Percentiles rank a stretch among this genome's conserved stretches.
Evolutionary conservation across 2,113 vertebrate genomes (phyloP).

Genomic region (Chaetops frenatus): DNA sequence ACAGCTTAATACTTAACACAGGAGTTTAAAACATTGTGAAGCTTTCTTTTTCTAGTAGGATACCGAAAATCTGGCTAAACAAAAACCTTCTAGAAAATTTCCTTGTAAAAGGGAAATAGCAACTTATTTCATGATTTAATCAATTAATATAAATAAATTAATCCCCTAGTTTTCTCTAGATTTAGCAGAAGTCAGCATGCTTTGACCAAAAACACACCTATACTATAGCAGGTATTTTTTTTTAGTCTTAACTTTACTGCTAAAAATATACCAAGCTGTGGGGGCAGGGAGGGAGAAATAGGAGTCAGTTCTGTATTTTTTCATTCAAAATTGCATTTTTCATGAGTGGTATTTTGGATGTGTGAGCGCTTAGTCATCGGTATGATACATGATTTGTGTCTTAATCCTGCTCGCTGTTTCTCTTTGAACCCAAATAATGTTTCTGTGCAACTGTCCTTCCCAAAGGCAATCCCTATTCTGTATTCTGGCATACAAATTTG

Average conservation of each 20-base stretch:
- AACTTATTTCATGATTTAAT: background rate
- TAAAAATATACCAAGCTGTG: background rate
- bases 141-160: background rate
- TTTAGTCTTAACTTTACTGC: background rate
- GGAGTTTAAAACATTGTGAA: background rate
- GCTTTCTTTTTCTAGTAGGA: background rate
- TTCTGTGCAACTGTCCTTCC: background rate
- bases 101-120: background rate
- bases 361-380: background rate
- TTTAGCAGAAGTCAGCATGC: background rate
- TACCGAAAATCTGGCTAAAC: background rate
- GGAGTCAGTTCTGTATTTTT: background rate
- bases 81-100: background rate
- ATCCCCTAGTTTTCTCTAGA: background rate
- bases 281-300: rapidly evolving
- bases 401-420: background rate
- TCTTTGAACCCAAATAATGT: background rate
- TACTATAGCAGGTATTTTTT: background rate
- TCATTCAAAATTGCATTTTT: background rate
- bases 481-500: background rate
- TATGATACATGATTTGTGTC: background rate
- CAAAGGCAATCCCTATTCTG: background rate
- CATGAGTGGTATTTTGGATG: background rate
- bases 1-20: background rate
- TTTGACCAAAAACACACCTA: background rate